These are phyloP conservation scores for Listronotus oregonensis DNA, from an alignment of 1,140 invertebrate genomes.

Conservation along the genomic window DNA sequence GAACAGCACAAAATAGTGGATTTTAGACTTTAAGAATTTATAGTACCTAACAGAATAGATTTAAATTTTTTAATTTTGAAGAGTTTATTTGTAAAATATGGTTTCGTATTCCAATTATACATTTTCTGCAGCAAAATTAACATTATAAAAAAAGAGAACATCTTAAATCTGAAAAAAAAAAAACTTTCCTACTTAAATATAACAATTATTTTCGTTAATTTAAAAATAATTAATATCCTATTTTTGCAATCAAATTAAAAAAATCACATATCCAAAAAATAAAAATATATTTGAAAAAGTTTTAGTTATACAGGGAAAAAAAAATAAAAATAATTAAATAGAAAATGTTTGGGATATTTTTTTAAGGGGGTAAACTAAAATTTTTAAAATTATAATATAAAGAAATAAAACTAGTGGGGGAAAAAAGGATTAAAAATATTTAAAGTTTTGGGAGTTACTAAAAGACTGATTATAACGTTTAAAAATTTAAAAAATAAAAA, in stretches of 20 bases:
- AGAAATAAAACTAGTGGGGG: neutral
- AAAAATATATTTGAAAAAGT: conserved; percentile 4
- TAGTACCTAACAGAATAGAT: conserved; percentile 40
- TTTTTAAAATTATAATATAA: conserved; percentile 4
- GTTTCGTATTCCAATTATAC: conserved; percentile 18
- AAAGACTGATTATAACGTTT: conserved; percentile 6
- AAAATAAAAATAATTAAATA: too few relatives aligned
- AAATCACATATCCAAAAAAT: neutral
- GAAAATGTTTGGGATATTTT: too few relatives aligned
- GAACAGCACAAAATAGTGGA: conserved; percentile 49
- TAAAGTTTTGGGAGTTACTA: conserved; percentile 3
- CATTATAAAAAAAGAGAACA: conserved; percentile 15
- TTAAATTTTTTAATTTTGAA: conserved; percentile 35
- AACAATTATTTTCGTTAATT: neutral
- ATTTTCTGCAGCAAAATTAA: conserved; percentile 29
- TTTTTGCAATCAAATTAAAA: neutral
- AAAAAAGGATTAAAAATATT: neutral
- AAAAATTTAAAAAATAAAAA: conserved; percentile 18
- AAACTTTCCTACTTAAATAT: conserved; percentile 10
- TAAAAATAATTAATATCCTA: conserved; percentile 6
- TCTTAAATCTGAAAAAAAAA: conserved; percentile 13
- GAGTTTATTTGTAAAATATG: conserved; percentile 36
- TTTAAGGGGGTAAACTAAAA: too few relatives aligned
- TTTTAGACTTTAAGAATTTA: conserved; percentile 21
- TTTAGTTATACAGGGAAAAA: neutral